phyloP scores from a whole-genome alignment of 2,797 vertebrate genomes.

The Amblyraja radiata region DNA sequence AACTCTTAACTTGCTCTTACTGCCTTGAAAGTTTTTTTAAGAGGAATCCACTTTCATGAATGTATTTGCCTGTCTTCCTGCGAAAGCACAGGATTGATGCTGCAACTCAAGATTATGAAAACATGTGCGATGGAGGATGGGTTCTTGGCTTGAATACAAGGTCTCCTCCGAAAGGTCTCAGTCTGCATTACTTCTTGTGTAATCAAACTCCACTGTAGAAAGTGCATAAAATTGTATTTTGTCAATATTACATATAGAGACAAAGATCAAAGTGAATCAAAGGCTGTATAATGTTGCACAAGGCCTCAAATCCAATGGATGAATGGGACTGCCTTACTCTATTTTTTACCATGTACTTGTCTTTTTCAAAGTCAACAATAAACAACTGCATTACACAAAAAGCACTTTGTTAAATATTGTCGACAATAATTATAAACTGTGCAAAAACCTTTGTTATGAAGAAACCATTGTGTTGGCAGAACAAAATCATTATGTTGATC shows the following conservation, averaged over 20 bases:
- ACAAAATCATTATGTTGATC: neutral
- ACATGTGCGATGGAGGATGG: no score
- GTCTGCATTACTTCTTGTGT: neutral
- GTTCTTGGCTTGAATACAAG: neutral
- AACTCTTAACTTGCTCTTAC: no score
- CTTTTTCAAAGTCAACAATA: neutral
- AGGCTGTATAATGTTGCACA: neutral
- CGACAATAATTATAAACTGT: neutral
- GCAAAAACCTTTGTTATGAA: neutral
- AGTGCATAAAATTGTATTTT: neutral
- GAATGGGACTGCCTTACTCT: neutral
- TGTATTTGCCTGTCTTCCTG: no score
- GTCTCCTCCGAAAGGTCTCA: neutral
- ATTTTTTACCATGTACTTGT: neutral
- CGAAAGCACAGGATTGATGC: neutral
- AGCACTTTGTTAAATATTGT: neutral
- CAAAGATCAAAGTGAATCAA: conserved; percentile 11
- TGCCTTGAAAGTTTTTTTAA: neutral
- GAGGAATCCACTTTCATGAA: neutral
- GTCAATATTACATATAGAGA: conserved; percentile 1
- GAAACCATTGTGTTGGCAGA: neutral
- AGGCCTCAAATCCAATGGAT: neutral
- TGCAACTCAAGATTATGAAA: neutral
- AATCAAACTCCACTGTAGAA: neutral
- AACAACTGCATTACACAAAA: neutral